A percentile compares a stretch with the other conserved stretches of the same genome.
These are phyloP conservation scores for Toxostoma redivivum DNA, from an alignment of 2,113 vertebrate genomes.

Conservation along the genomic window DNA sequence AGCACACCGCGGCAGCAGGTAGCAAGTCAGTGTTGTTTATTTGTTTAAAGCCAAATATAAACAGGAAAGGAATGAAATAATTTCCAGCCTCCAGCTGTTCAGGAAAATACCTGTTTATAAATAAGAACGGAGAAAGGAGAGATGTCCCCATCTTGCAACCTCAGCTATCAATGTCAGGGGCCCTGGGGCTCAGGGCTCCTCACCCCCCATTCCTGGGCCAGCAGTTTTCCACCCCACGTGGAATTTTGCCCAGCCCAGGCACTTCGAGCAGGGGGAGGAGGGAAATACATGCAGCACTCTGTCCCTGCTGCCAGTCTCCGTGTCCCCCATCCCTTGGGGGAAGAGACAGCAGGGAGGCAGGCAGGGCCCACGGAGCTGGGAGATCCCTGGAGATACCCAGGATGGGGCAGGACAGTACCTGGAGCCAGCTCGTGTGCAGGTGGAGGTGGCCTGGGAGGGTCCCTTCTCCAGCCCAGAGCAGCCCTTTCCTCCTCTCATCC, in stretches of 20 bases:
- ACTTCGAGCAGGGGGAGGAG: fast-evolving
- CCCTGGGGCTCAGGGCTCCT: background rate
- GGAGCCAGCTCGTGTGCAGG: fast-evolving
- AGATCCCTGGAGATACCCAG: background rate
- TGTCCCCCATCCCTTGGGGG: fast-evolving
- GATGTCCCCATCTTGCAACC: background rate
- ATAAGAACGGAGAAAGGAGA: background rate
- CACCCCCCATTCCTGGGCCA: background rate
- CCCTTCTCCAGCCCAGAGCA: fast-evolving
- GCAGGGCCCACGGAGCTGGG: fast-evolving
- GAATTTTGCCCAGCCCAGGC: background rate
- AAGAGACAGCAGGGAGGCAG: background rate
- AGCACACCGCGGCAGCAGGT: background rate
- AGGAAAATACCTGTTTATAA: background rate
- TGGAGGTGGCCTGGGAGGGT: background rate
- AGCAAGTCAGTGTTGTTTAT: background rate
- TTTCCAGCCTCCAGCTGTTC: background rate
- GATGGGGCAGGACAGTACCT: fast-evolving
- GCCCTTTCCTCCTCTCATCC: background rate
- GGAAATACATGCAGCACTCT: fast-evolving
- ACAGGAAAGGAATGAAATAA: background rate
- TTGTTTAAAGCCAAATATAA: background rate
- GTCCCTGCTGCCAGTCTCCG: fast-evolving
- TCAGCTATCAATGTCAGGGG: background rate
- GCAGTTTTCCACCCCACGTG: fast-evolving